Evolutionary conservation across 2,113 vertebrate genomes (phyloP).

Genomic region (Odobenus rosmarus): DNA sequence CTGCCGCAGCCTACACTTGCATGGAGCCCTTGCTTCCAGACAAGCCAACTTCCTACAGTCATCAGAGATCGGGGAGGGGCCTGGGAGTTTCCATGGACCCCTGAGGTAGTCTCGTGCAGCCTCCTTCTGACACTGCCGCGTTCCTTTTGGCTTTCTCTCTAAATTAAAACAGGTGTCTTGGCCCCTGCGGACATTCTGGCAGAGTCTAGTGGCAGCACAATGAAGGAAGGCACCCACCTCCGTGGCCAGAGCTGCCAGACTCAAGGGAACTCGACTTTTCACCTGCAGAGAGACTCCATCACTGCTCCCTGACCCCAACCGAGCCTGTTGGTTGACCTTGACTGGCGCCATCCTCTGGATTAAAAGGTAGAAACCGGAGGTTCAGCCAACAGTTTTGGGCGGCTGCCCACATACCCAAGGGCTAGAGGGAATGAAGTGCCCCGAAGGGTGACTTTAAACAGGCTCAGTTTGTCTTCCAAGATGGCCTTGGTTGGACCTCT

Average conservation of each 20-base stretch:
- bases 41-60: not conserved
- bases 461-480: not conserved
- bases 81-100: not conserved
- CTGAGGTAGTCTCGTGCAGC: not conserved
- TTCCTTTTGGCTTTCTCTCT: not conserved
- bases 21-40: not conserved
- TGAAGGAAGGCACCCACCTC: not conserved
- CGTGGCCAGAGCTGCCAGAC: not conserved
- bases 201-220: not conserved
- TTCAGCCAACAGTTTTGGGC: not conserved
- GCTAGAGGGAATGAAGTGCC: not conserved
- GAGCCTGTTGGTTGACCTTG: too few relatives aligned
- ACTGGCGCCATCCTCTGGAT: too few relatives aligned
- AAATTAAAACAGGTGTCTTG: not conserved
- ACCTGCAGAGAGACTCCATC: not conserved
- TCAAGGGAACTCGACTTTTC: constrained; percentile 15
- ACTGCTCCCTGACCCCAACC: not conserved
- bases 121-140: not conserved
- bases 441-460: not conserved
- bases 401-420: not conserved
- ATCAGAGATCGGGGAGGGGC: not conserved
- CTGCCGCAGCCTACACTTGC: not conserved
- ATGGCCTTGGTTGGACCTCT: not conserved
- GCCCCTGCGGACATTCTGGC: not conserved
- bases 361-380: not conserved